Conservation (phyloP, 2,888 invertebrate genomes). For the Oxycera nigricornis region DNA sequence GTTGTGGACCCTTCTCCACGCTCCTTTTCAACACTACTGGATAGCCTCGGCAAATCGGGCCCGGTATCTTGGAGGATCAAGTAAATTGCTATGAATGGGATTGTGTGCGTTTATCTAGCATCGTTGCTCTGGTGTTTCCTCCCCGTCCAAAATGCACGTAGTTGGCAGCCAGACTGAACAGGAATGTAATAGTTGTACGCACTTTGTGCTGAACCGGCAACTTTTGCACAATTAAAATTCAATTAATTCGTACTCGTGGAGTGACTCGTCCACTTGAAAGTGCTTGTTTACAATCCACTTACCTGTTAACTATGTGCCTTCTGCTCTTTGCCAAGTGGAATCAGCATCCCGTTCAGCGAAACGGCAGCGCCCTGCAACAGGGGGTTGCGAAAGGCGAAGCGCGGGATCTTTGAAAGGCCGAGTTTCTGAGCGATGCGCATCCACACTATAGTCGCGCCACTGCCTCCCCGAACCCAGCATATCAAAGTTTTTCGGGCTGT, state of each 20-base stretch:
- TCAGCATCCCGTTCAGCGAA: neutral
- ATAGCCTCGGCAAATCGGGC: neutral
- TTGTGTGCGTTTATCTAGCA: neutral
- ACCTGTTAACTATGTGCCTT: constrained; percentile 21
- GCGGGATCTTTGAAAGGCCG: neutral
- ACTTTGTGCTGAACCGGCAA: neutral
- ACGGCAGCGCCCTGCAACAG: neutral
- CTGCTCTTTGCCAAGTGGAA: neutral
- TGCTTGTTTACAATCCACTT: constrained; percentile 24
- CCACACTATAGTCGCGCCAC: neutral
- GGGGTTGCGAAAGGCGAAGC: neutral
- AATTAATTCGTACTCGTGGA: neutral
- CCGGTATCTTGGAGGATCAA: neutral
- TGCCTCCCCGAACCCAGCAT: neutral
- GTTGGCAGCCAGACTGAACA: neutral
- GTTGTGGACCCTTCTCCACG: neutral
- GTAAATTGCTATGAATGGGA: neutral
- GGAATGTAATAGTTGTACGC: neutral
- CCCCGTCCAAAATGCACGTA: neutral
- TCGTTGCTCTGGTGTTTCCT: neutral
- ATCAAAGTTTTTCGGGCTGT: neutral
- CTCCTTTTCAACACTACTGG: neutral
- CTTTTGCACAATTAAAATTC: constrained; percentile 24
- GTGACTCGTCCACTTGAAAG: neutral
- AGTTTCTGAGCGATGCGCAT: neutral